Evolutionary conservation across 2,797 vertebrate genomes (phyloP).

Genomic region (Sphenodon punctatus): DNA sequence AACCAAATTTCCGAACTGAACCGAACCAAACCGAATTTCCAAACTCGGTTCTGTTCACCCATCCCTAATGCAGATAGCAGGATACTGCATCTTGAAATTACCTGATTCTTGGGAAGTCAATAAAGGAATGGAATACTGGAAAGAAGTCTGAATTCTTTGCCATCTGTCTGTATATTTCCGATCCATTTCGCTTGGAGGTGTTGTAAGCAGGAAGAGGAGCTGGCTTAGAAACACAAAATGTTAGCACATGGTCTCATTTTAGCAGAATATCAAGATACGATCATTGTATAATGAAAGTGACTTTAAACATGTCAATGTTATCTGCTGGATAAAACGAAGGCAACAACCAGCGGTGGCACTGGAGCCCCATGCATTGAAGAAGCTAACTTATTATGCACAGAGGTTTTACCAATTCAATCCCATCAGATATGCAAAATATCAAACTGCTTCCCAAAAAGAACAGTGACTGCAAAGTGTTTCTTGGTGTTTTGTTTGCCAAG

Average conservation of each 20-base stretch:
- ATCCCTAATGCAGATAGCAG: no score
- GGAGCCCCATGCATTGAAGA: background rate
- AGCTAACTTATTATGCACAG: slow-evolving; percentile 1
- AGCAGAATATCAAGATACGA: background rate
- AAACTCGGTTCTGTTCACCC: no score
- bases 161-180: background rate
- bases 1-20: no score
- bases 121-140: background rate
- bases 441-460: background rate
- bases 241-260: slow-evolving; percentile 33
- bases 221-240: slow-evolving; percentile 21
- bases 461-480: background rate
- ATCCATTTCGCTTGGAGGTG: slow-evolving; percentile 4
- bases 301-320: background rate
- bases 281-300: background rate
- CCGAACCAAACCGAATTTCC: no score
- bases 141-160: background rate
- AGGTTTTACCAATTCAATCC: no score
- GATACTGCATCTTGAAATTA: background rate
- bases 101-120: background rate
- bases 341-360: slow-evolving; percentile 18
- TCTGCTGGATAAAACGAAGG: background rate
- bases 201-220: background rate
- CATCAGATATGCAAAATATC: background rate
- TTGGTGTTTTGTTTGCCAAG: background rate